A percentile compares a stretch with the other conserved stretches of the same genome.
Conservation (phyloP, 1,140 invertebrate genomes). For the Microplitis demolitor region DNA sequence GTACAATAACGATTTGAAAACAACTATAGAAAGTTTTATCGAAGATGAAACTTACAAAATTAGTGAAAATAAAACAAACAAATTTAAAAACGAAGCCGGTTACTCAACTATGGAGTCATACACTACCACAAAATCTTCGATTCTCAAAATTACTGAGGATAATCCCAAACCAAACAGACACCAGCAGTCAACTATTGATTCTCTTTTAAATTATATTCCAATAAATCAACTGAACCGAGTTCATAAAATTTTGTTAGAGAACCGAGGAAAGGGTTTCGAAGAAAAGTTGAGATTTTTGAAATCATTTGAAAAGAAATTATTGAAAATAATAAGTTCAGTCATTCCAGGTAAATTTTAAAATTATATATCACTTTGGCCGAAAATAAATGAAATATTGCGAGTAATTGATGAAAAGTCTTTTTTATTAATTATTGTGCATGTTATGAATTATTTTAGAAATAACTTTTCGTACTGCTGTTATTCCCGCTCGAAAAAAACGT, state of each 20-base stretch:
- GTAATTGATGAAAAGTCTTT: not conserved
- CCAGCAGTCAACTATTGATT: slow-evolving; percentile 38
- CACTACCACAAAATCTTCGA: too few relatives aligned
- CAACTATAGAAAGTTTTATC: too few relatives aligned
- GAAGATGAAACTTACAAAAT: too few relatives aligned
- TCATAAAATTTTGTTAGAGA: slow-evolving; percentile 46
- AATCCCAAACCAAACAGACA: not conserved
- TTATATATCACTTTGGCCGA: too few relatives aligned
- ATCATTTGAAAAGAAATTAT: slow-evolving; percentile 44
- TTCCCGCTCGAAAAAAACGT: slow-evolving; percentile 24
- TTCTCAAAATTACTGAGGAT: not conserved
- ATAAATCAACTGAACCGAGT: slow-evolving; percentile 52
- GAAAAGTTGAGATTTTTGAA: slow-evolving; percentile 53
- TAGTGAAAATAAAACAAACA: too few relatives aligned
- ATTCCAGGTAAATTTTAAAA: not conserved
- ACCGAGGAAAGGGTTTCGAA: slow-evolving; percentile 41
- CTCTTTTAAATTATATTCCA: slow-evolving; percentile 38
- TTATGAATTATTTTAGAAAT: slow-evolving; percentile 25
- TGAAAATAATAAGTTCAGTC: slow-evolving; percentile 47
- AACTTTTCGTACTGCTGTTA: not conserved
- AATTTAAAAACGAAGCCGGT: too few relatives aligned
- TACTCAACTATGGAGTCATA: too few relatives aligned
- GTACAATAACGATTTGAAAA: too few relatives aligned
- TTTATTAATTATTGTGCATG: slow-evolving; percentile 27
- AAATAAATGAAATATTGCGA: too few relatives aligned